Percentiles rank a stretch among this genome's conserved stretches.
Conservation (phyloP, 2,888 invertebrate species). For the Gonocerus acuteangulatus region DNA sequence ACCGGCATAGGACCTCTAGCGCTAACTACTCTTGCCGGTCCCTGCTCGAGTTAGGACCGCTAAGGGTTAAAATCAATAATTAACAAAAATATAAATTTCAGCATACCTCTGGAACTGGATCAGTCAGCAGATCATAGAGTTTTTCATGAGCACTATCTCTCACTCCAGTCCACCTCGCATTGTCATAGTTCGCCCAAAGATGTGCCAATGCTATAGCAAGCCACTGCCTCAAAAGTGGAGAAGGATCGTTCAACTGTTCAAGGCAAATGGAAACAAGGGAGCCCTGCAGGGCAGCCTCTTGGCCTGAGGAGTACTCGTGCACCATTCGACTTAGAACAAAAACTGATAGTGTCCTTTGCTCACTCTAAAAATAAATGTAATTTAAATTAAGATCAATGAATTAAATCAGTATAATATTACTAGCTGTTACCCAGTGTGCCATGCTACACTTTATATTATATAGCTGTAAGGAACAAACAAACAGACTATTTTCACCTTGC, state of each 20-base stretch:
- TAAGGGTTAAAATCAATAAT: too few species aligned
- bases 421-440: too few species aligned
- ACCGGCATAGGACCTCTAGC: too few species aligned
- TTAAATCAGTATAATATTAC: background rate
- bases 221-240: conserved; percentile 71
- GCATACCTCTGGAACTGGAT: conserved; percentile 75
- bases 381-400: background rate
- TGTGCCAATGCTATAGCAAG: conserved; percentile 83
- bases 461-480: too few species aligned
- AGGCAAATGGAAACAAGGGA: conserved; percentile 85
- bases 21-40: too few species aligned
- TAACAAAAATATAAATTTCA: too few species aligned
- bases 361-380: conserved; percentile 49
- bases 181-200: conserved; percentile 82
- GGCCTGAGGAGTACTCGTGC: conserved; percentile 77
- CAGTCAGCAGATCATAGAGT: conserved; percentile 68
- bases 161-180: conserved; percentile 89
- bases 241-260: conserved; percentile 71
- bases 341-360: conserved; percentile 86
- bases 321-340: conserved; percentile 93
- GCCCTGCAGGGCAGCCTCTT: conserved; percentile 83
- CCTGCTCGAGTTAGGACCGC: too few species aligned
- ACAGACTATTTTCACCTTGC: too few species aligned
- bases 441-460: too few species aligned
- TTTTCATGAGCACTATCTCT: conserved; percentile 95